Base-by-base conservation (phyloP, 2,113 vertebrate genomes). In the Caranx ignobilis region DNA sequence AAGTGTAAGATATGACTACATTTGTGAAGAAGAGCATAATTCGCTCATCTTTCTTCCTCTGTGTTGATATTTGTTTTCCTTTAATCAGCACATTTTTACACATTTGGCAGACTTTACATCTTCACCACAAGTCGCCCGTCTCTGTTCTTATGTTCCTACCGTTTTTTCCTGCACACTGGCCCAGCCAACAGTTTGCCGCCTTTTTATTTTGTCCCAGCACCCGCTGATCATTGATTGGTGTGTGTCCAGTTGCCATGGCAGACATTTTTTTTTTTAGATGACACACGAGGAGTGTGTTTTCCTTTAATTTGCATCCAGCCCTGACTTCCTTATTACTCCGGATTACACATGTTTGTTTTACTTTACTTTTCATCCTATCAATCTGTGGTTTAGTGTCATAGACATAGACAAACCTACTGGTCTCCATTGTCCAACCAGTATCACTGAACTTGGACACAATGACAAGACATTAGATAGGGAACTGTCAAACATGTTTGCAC, bases 231-330 rank as follows among this genome's bases (percentile, higher is more conserved):
- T 59, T 66, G 52, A 45, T 72, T 70, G 35, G 32, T 81, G 68
- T 34, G 18, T 56, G 52, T 87, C 69, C 77, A 79, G 69, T 55
- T 45, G 32, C 52, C 47, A 57, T 12, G 56, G 72, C 76, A 77
- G 56, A 76, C 35, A 5, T 69, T 77, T 26, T 26, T 26, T 26
- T 26, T 26, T 26, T 26, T 18, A 64, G 39, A 62, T 64, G 75
- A 68, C 77, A 87, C 39, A 71, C 47, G 52, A 65, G 52, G 18
- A 41, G 67, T n/a, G 47, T 21, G 32, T 70, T 41, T 66, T 70
- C 52, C 50, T 75, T 9, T 72, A n/a, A 83, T 85, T 88, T 90
- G 70, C 82, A 83, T 88, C 62, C 39, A 35, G 52, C 35, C 21
- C 11, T 69, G 19, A 56, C 50, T 26, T 52, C 0, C 6, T 55